Percentiles rank a stretch among this genome's conserved stretches.
phyloP scores from a whole-genome alignment of 2,797 vertebrate species.

The Neosilurus hyrtlii region DNA sequence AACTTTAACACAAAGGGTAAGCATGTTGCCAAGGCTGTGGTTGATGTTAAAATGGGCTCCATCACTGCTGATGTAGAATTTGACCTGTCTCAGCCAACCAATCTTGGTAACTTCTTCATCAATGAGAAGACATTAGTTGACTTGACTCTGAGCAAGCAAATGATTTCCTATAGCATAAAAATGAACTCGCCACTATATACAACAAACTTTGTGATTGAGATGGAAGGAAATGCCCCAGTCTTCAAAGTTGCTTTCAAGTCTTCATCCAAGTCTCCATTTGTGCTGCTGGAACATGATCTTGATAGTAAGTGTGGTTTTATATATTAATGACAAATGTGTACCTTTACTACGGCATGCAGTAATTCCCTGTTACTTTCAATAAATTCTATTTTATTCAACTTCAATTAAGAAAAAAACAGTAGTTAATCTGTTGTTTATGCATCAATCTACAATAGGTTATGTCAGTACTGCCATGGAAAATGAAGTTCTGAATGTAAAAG shows the following conservation, averaged over 20 bases:
- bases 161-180: conserved; percentile 69
- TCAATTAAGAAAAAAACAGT: background rate
- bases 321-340: background rate
- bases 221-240: conserved; percentile 70
- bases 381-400: background rate
- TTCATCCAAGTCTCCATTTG: conserved; percentile 77
- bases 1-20: conserved; percentile 73
- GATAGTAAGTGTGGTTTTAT: conserved; percentile 76
- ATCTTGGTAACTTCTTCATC: conserved; percentile 68
- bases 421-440: background rate
- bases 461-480: conserved; percentile 67
- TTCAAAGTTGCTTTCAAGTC: conserved; percentile 77
- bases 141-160: conserved; percentile 73
- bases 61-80: conserved; percentile 75
- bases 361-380: background rate
- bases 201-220: conserved; percentile 67
- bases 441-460: conserved; percentile 67
- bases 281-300: conserved; percentile 82
- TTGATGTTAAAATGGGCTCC: conserved; percentile 72
- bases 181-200: conserved; percentile 81
- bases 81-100: conserved; percentile 75
- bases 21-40: conserved; percentile 73
- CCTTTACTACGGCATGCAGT: background rate
- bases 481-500: conserved; percentile 60
- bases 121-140: conserved; percentile 70